phyloP scores from a whole-genome alignment of 1,140 invertebrate species.

The Diachasmimorpha longicaudata region DNA sequence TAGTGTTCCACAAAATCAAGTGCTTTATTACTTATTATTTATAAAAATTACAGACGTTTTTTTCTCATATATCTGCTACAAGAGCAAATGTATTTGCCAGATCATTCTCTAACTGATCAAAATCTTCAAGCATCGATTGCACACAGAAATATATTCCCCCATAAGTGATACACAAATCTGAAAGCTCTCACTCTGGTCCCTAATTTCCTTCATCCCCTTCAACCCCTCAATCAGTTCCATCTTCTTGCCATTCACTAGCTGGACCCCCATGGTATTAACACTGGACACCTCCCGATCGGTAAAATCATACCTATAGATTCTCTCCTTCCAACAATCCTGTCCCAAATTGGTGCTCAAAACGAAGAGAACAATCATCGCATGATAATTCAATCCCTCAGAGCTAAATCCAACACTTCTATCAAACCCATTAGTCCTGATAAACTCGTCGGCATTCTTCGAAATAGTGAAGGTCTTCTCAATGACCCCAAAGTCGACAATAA shows the following conservation, averaged over 20 bases:
- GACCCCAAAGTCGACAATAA: conserved; percentile 62
- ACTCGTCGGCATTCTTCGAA: conserved; percentile 59
- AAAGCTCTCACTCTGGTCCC: conserved; percentile 40
- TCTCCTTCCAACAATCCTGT: conserved; percentile 42
- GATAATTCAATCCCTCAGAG: conserved; percentile 65
- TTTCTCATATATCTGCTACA: background rate
- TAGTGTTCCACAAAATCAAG: background rate
- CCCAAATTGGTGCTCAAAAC: conserved; percentile 42
- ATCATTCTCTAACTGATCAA: background rate
- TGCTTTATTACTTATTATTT: background rate
- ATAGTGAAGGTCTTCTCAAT: conserved; percentile 49
- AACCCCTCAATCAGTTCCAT: conserved; percentile 34
- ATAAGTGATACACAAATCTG: conserved; percentile 44
- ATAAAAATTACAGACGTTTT: background rate
- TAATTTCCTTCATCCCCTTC: conserved; percentile 38
- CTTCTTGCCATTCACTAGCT: conserved; percentile 43
- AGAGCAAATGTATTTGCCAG: no score
- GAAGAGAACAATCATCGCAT: conserved; percentile 53
- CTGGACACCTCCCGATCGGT: conserved; percentile 36
- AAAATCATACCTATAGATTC: conserved; percentile 49
- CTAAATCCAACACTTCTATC: conserved; percentile 64
- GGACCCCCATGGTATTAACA: conserved; percentile 33
- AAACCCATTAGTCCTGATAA: conserved; percentile 61
- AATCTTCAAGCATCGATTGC: conserved; percentile 26
- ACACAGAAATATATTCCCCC: conserved; percentile 46